phyloP scores from a whole-genome alignment of 30 jellyfish, hydroid and myxozoan species.

The Catostylus mosaicus region DNA sequence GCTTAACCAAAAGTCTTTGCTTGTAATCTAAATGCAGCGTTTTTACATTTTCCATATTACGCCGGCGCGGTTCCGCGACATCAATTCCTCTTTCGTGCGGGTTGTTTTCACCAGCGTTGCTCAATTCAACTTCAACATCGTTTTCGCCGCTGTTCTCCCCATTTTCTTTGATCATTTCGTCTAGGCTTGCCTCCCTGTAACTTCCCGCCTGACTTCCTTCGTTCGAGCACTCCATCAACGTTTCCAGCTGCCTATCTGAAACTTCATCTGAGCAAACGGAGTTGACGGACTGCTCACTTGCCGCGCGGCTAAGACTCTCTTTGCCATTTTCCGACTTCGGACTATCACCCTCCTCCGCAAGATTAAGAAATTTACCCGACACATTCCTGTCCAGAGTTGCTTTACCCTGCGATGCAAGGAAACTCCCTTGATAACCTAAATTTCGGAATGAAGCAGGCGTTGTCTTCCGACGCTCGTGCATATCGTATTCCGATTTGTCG shows the following conservation, averaged over 20 bases:
- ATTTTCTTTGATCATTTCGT: conserved; percentile 15
- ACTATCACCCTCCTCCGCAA: neutral
- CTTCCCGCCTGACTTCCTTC: conserved; percentile 39
- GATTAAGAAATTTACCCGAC: neutral
- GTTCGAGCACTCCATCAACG: conserved; percentile 51
- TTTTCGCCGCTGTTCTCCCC: conserved; percentile 2
- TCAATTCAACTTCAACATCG: neutral
- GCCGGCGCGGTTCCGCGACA: conserved; percentile 20
- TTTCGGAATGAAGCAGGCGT: conserved; percentile 60
- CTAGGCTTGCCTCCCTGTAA: conserved; percentile 15
- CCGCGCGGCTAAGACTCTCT: conserved; percentile 30
- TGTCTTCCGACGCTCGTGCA: conserved; percentile 41
- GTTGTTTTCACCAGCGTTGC: neutral
- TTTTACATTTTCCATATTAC: neutral
- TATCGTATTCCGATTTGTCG: conserved; percentile 21
- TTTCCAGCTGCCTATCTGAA: conserved; percentile 54
- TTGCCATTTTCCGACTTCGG: conserved; percentile 15
- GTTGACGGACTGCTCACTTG: conserved; percentile 65
- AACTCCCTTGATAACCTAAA: conserved; percentile 50
- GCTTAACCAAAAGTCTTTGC: conserved; percentile 39
- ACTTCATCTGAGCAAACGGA: conserved; percentile 70
- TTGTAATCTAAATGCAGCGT: conserved; percentile 48
- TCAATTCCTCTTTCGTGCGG: conserved; percentile 60
- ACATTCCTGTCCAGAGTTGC: neutral
- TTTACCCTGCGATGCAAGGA: conserved; percentile 7